phyloP scores from a whole-genome alignment of 2,113 vertebrate species.

The Desmodus rotundus region DNA sequence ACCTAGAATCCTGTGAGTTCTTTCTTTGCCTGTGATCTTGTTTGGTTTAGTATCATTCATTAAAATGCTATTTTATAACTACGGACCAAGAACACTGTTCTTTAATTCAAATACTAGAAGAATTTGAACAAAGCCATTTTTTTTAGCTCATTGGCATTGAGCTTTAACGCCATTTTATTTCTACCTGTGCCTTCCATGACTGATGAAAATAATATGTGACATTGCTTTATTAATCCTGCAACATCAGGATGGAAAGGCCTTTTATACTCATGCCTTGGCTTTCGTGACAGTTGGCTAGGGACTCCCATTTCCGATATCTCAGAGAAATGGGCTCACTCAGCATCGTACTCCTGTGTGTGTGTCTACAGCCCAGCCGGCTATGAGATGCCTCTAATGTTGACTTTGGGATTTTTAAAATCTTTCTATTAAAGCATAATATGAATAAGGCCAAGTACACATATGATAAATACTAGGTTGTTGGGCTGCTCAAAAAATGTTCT shows the following conservation, averaged over 20 bases:
- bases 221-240: neutral
- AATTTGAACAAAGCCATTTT: neutral
- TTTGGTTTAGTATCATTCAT: neutral
- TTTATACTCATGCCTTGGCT: neutral
- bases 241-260: constrained; percentile 11
- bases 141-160: neutral
- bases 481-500: neutral
- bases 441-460: neutral
- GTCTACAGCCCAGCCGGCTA: neutral
- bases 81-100: neutral
- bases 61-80: neutral
- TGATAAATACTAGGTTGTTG: neutral
- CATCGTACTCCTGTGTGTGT: rapidly evolving
- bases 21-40: neutral
- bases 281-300: neutral
- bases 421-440: neutral
- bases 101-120: neutral
- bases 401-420: neutral
- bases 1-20: neutral
- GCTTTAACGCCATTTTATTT: neutral
- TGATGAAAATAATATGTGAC: constrained; percentile 13
- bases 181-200: neutral
- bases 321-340: neutral
- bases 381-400: neutral
- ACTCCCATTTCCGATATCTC: neutral